Evolutionary conservation across 2,113 vertebrate species (phyloP).

Genomic region (Puntigrus tetrazona): DNA sequence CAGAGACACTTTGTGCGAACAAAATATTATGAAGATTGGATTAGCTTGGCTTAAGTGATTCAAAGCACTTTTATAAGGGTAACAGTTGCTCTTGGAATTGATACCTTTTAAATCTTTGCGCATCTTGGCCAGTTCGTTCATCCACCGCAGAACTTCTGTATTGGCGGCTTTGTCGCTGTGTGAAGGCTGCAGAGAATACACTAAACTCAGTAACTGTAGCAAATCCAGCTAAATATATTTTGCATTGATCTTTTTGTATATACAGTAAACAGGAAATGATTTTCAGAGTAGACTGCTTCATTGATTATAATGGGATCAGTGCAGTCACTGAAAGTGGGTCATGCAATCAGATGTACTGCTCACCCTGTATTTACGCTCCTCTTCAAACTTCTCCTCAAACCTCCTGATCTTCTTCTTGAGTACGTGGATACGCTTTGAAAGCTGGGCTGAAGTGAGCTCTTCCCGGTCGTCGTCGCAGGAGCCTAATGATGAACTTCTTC

Average conservation of each 20-base stretch:
- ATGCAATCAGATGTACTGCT: conserved; percentile 48
- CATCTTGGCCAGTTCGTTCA: conserved; percentile 91
- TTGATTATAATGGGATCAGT: not conserved
- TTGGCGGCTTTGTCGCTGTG: conserved; percentile 94
- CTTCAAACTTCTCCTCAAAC: conserved; percentile 94
- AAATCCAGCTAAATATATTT: conserved; percentile 30
- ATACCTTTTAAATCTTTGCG: conserved; percentile 96
- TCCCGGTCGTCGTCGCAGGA: conserved; percentile 87
- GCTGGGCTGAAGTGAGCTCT: conserved; percentile 88
- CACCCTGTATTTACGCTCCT: conserved; percentile 94
- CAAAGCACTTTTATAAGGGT: conserved; percentile 28
- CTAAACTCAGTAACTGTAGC: conserved; percentile 21
- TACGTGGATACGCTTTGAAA: conserved; percentile 90
- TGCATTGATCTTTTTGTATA: not conserved
- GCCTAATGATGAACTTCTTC: conserved; percentile 91
- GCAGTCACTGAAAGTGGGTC: not conserved
- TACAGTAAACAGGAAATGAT: not conserved
- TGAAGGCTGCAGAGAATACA: conserved; percentile 81
- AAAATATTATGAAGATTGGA: conserved; percentile 47
- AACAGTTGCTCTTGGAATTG: not conserved
- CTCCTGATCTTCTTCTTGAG: conserved; percentile 95
- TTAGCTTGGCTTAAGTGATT: conserved; percentile 32
- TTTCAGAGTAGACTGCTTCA: not conserved
- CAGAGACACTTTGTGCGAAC: conserved; percentile 15
- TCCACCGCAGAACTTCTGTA: conserved; percentile 93